Evolutionary conservation across 1,140 invertebrate genomes (phyloP).

Genomic region (Saxidomus purpurata): DNA sequence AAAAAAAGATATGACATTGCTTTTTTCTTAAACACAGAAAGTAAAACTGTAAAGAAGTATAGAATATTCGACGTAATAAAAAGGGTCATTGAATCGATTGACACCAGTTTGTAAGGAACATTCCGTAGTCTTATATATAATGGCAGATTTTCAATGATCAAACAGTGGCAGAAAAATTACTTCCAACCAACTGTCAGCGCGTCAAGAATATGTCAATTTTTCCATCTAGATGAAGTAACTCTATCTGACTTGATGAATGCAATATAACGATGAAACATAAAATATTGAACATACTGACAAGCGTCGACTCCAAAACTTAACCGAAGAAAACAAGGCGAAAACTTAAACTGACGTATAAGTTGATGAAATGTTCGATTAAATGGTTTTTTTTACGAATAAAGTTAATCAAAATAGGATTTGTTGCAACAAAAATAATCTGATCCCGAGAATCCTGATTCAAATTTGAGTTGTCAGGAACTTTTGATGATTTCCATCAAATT

Average conservation of each 20-base stretch:
- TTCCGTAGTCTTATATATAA: neutral
- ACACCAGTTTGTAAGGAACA: constrained; percentile 22
- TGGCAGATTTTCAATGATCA: constrained; percentile 10
- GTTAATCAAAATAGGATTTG: constrained; percentile 40
- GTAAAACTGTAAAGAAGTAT: neutral
- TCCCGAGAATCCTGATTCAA: neutral
- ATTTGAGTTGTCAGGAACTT: neutral
- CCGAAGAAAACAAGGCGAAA: constrained; percentile 2
- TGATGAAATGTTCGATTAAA: constrained; percentile 32
- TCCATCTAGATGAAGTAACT: constrained; percentile 18
- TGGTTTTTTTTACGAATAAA: constrained; percentile 25
- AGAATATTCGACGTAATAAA: neutral
- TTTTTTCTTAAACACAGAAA: neutral
- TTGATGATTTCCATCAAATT: neutral
- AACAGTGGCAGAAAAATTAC: constrained; percentile 18
- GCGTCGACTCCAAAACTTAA: constrained; percentile 4
- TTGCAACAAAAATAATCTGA: neutral
- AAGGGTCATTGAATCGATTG: constrained; percentile 22
- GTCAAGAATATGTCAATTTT: constrained; percentile 46
- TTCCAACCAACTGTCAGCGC: constrained; percentile 10
- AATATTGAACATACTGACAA: constrained; percentile 40
- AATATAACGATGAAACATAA: neutral
- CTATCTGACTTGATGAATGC: neutral
- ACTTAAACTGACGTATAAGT: constrained; percentile 44
- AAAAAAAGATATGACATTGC: constrained; percentile 27